phyloP scores from a whole-genome alignment of 2,888 invertebrate genomes.

The Beris morrisii region DNA sequence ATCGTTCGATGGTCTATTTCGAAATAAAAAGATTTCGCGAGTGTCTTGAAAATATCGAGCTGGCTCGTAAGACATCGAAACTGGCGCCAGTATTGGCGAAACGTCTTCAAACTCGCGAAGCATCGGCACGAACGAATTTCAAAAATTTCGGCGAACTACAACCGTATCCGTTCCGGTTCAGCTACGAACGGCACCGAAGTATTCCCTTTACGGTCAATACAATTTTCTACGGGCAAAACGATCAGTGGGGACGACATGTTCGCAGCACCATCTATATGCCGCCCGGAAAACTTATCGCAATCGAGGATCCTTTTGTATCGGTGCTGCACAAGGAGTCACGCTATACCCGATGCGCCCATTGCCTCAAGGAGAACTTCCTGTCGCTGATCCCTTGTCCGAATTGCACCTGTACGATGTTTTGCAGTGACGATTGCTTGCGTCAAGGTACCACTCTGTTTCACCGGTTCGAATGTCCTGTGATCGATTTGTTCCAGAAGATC shows the following conservation, averaged over 20 bases:
- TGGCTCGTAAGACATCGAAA: slow-evolving; percentile 60
- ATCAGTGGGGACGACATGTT: slow-evolving; percentile 66
- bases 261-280: slow-evolving; percentile 64
- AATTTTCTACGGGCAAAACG: slow-evolving; percentile 58
- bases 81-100: slow-evolving; percentile 60
- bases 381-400: slow-evolving; percentile 35
- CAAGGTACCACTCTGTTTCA: slow-evolving; percentile 68
- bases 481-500: slow-evolving; percentile 60
- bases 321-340: slow-evolving; percentile 43
- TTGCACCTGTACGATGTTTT: slow-evolving; percentile 37
- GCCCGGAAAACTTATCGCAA: slow-evolving; percentile 69
- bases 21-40: slow-evolving; percentile 61
- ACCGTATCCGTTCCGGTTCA: slow-evolving; percentile 6
- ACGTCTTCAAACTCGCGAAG: slow-evolving; percentile 57
- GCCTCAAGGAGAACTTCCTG: slow-evolving; percentile 31
- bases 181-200: slow-evolving; percentile 46
- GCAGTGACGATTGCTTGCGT: slow-evolving; percentile 41
- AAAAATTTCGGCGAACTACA: neutral
- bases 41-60: slow-evolving; percentile 65
- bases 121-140: slow-evolving; percentile 34
- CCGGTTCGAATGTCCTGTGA: slow-evolving; percentile 67
- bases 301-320: slow-evolving; percentile 70
- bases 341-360: slow-evolving; percentile 34
- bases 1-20: slow-evolving; percentile 69
- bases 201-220: slow-evolving; percentile 63